Evolutionary conservation across 2,113 vertebrate genomes (phyloP).

Genomic region (Uria aalge): DNA sequence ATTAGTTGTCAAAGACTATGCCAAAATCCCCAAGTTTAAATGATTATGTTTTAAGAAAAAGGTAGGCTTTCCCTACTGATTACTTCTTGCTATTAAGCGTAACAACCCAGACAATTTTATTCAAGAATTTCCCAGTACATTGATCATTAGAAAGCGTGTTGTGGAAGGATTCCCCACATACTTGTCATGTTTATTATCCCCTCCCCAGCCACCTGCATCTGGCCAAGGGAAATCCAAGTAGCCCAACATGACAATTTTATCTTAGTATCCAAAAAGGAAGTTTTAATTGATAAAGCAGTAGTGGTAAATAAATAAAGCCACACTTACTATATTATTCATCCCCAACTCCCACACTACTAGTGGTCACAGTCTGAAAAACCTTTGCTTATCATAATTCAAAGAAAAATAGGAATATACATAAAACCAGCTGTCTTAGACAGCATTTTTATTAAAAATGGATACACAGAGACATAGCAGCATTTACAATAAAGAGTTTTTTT

Average conservation of each 20-base stretch:
- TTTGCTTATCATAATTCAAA: slow-evolving; percentile 4
- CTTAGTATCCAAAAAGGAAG: not conserved
- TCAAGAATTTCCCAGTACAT: not conserved
- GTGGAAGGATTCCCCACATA: not conserved
- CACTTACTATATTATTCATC: not conserved
- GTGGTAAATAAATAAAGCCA: slow-evolving; percentile 55
- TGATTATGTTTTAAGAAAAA: not conserved
- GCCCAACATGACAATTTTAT: not conserved
- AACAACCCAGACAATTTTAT: not conserved
- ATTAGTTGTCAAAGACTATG: not conserved
- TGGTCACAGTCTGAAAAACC: slow-evolving; percentile 23
- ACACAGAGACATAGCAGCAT: slow-evolving; percentile 87
- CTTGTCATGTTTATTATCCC: slow-evolving; percentile 18
- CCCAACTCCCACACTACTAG: not conserved
- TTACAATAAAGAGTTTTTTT: slow-evolving; percentile 70
- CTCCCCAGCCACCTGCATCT: not conserved
- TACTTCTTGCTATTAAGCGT: not conserved
- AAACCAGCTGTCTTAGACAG: slow-evolving; percentile 75
- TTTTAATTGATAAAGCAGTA: not conserved
- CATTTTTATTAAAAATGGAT: slow-evolving; percentile 85
- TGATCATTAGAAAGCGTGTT: not conserved
- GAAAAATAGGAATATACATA: slow-evolving; percentile 55
- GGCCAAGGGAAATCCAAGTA: not conserved
- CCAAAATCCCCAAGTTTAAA: not conserved
- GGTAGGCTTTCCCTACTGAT: not conserved